Evolutionary conservation across 2,113 vertebrate species (phyloP), one percentile per base, ranked within the genome.

Genomic region (Zosterops lateralis): DNA sequence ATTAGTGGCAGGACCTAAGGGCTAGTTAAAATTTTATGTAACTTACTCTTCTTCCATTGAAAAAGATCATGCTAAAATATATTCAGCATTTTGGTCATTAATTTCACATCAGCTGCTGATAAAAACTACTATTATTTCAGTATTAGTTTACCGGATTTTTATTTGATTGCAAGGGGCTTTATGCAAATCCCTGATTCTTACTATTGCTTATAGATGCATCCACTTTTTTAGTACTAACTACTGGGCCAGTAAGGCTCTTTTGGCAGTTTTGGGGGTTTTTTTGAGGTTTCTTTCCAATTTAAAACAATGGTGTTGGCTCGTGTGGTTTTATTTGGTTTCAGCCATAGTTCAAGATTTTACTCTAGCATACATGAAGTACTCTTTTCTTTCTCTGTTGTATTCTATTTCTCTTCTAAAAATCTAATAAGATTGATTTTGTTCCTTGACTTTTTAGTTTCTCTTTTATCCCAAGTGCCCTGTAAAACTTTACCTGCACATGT

Each of bases 101-200:
- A 81, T 78, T 94, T 88, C 53, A 29, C n/a, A 45, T 83, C 2
- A 70, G n/a, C 67, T 94, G 42, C 67, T 91, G 34, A 51, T 70
- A 19, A 44, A 62, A 92, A 8, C 42, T 19, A 9, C 42, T 80
- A 0, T 34, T 70, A 22, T 62, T 91, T 93, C 21, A 31, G 34
- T 0, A 51, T 78, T 1, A 0, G 10, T 45, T 91, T 83, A 56
- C 22, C 5, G 8, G 24, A 81, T 77, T 74, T 61, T 48, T 62
- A 51, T 74, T 71, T 86, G 40, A 32, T 78, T 86, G 36, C 65
- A 74, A 56, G 36, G 9, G 10, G 5, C 21, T 50, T 94, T 51
- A 22, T 86, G 61, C 48, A 88, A 78, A 48, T 84, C 20, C 60
- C 51, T 89, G 40, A 1, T 84, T 93, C 76, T 81, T 72, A 32